Evolutionary conservation across 64 coral and sea anemone genomes (phyloP).

Genomic region (Actinia equina): DNA sequence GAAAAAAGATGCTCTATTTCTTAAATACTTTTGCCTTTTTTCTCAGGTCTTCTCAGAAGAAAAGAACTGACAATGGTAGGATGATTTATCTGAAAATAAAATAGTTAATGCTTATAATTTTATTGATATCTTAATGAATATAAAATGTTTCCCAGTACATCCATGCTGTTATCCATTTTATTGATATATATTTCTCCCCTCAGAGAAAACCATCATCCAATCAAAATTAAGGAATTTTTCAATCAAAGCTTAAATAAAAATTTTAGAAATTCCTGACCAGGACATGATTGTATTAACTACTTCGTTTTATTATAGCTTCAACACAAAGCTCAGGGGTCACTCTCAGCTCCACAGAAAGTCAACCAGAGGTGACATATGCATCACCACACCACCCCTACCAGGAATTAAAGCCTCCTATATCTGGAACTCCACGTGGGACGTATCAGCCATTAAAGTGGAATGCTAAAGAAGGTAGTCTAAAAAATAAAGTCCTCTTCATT

Average conservation of each 20-base stretch:
- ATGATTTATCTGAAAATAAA: not conserved
- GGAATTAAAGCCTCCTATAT: conserved; percentile 12
- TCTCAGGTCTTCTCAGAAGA: not conserved
- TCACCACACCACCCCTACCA: conserved; percentile 23
- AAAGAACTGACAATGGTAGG: not conserved
- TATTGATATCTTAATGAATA: too few species aligned
- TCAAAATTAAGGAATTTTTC: too few species aligned
- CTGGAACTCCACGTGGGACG: not conserved
- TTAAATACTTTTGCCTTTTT: not conserved
- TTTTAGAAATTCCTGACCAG: not conserved
- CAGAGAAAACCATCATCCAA: too few species aligned
- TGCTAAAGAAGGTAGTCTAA: not conserved
- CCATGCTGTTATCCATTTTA: too few species aligned
- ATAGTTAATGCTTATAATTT: too few species aligned
- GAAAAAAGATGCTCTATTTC: not conserved
- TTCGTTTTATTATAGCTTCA: not conserved
- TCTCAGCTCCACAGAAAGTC: not conserved
- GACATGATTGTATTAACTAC: not conserved
- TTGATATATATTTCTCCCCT: too few species aligned
- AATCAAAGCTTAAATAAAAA: not conserved
- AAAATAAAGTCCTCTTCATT: not conserved
- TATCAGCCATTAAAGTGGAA: conserved; percentile 6
- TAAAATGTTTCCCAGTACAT: too few species aligned
- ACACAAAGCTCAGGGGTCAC: not conserved
- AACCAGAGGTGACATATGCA: conserved; percentile 1